These are phyloP conservation scores for Morone chrysops DNA, from an alignment of 2,113 vertebrate genomes.

Conservation along the genomic window DNA sequence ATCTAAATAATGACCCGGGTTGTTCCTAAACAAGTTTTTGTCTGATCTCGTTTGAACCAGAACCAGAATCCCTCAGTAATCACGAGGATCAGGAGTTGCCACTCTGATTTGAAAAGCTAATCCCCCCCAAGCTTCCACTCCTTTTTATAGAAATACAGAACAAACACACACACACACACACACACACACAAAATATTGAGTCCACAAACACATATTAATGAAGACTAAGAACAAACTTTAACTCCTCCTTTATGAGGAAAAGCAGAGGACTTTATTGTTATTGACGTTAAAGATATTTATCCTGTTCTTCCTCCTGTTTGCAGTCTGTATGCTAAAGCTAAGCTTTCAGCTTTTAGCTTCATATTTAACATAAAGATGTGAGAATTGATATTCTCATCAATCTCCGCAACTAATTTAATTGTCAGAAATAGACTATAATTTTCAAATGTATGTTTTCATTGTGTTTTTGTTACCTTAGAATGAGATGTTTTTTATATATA, in stretches of 20 bases:
- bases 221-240: neutral
- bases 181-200: neutral
- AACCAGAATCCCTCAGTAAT: neutral
- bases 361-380: neutral
- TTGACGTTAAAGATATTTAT: no score
- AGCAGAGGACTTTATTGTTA: neutral
- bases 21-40: neutral
- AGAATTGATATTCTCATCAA: neutral
- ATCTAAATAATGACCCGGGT: neutral
- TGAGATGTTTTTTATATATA: no score
- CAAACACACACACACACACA: neutral
- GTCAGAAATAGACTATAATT: no score
- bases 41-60: neutral
- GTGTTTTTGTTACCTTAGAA: no score
- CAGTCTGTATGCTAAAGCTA: neutral
- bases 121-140: neutral
- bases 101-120: neutral
- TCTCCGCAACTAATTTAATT: no score
- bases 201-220: neutral
- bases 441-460: no score
- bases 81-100: neutral
- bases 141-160: neutral
- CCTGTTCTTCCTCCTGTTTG: no score
- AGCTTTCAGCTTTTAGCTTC: neutral
- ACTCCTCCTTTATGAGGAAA: neutral